Conservation (phyloP, 2,888 invertebrate genomes). For the Subacronicta megacephala region DNA sequence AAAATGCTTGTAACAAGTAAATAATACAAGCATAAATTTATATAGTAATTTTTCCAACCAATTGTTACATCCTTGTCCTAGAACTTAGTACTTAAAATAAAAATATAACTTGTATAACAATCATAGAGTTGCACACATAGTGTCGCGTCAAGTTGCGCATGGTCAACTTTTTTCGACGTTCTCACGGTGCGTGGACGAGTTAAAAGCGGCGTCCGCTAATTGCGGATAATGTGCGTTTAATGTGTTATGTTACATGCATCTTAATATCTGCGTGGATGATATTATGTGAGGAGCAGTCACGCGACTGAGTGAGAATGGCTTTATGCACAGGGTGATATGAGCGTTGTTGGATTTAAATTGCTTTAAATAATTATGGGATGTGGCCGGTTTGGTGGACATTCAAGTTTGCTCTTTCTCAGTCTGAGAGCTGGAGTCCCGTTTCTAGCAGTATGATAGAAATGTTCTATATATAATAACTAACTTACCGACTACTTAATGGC, state of each 20-base stretch:
- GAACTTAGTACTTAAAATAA: too few species aligned
- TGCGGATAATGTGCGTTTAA: conserved; percentile 57
- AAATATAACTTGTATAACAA: too few species aligned
- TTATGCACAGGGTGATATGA: background rate
- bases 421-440: background rate
- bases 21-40: too few species aligned
- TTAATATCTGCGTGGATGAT: conserved; percentile 45
- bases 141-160: conserved; percentile 32
- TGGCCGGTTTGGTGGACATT: background rate
- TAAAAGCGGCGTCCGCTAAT: conserved; percentile 53
- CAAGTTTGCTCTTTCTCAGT: background rate
- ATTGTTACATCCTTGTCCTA: too few species aligned
- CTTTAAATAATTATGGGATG: too few species aligned
- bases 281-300: conserved; percentile 35
- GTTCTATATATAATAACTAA: too few species aligned
- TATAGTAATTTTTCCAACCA: too few species aligned
- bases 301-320: conserved; percentile 12
- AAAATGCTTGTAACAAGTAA: background rate
- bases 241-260: conserved; percentile 57
- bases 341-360: too few species aligned
- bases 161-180: conserved; percentile 47
- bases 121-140: too few species aligned
- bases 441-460: too few species aligned
- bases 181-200: conserved; percentile 54
- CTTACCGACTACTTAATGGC: too few species aligned